Base-by-base conservation (phyloP, 2,113 vertebrate genomes). In the Gavia stellata region DNA sequence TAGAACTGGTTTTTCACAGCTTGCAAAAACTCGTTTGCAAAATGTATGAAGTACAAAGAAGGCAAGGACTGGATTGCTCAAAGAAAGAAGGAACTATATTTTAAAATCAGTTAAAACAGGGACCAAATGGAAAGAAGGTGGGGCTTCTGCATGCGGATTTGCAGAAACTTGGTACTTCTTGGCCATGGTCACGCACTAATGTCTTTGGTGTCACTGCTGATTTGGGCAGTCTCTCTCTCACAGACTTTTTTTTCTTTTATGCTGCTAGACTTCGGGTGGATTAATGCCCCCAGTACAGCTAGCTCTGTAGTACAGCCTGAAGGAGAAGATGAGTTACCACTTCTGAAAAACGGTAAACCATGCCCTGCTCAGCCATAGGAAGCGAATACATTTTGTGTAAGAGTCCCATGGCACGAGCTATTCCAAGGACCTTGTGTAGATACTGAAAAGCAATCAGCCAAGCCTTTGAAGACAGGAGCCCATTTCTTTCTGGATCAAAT, bases 21-120 rank as follows among this genome's bases (percentile, higher is more conserved):
- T 66, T 66, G 7, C 1, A 5, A 81, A 53, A 67, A 67, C 21
- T 53, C 0, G 0, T 16, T 71, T 85, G 52, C 23, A n/a, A 55
- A 67, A 75, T 9, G 10, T 23, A 9, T 31, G 14, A 63, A 44
- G 17, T 17, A 31, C 13, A 71, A 82, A 74, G n/a, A 67, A 42
- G 17, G n/a, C 8, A 52, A 63, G 11, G 26, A 44, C 4, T 26
- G 20, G 23, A 31, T 28, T 70, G 18, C 13, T 83, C n/a, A 38
- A 45, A 80, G 62, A 38, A 70, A 77, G 36, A 40, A 68, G 9
- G 12, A 67, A 71, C 2, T 61, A 2, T 6, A 29, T 52, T 40
- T 73, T 26, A 3, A 24, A 56, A 61, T 55, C 68, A 26, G 12
- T 45, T 62, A 10, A 1, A 6, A 36, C 5, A 34, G 9, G 18